Evolutionary conservation across 2,797 vertebrate species (phyloP).

Genomic region (Glyptemys insculpta): DNA sequence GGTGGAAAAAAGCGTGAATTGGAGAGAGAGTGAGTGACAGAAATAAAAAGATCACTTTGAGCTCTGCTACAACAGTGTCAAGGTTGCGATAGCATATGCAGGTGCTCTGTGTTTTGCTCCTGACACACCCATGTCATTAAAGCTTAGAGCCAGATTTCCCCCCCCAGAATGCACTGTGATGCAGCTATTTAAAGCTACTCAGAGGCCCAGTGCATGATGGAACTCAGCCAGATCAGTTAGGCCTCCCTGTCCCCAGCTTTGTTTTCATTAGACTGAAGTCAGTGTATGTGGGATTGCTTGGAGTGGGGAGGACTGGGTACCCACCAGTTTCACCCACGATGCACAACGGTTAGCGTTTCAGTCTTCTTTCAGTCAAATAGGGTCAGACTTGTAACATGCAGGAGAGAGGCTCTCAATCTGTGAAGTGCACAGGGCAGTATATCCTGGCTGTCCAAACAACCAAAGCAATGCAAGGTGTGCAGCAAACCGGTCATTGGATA

Average conservation of each 20-base stretch:
- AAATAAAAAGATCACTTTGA: background rate
- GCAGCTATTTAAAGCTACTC: conserved; percentile 69
- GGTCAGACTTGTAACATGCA: background rate
- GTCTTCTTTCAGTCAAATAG: background rate
- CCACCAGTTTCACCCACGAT: background rate
- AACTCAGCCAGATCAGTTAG: conserved; percentile 68
- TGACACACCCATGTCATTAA: conserved; percentile 1
- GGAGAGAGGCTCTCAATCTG: background rate
- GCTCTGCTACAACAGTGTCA: background rate
- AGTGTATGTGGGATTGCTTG: conserved; percentile 43
- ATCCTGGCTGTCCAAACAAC: background rate
- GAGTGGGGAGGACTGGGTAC: conserved; percentile 41
- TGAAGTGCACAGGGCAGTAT: background rate
- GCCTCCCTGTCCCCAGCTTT: conserved; percentile 33
- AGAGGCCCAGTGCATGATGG: conserved; percentile 52
- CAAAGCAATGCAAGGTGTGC: fast-evolving
- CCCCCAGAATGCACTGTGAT: conserved; percentile 36
- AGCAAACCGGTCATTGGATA: conserved; percentile 3
- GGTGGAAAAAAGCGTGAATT: conserved; percentile 1
- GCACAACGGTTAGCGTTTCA: background rate
- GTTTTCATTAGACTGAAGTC: conserved; percentile 65
- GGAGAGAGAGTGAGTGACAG: background rate
- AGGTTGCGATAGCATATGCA: background rate
- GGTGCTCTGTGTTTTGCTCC: background rate
- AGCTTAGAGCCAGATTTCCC: conserved; percentile 5